Evolutionary conservation across 1,140 invertebrate species (phyloP), one percentile per base, ranked within the genome.

Genomic region (Drosophila trapezifrons): DNA sequence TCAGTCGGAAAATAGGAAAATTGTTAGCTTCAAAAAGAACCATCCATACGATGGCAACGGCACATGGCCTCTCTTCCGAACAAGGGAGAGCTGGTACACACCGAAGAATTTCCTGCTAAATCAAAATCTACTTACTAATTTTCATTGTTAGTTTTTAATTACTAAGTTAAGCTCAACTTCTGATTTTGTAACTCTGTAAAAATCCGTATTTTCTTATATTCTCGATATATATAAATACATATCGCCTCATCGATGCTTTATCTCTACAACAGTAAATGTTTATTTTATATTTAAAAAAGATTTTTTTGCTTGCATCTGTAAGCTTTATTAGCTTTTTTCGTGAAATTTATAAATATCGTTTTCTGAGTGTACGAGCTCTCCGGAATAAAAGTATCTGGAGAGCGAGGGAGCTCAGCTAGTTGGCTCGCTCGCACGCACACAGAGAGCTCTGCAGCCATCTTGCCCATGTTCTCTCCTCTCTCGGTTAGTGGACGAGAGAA

Each of bases 341-440:
- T 22, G n/a, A 2, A 4, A n/a, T 18, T 0, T 20, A 13, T 9
- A 5, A 15, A 13, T 9, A 12, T 10, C 12, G 9, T 63, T 29
- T 32, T 13, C n/a, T 35, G n/a, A 55, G 27, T 55, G 67, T 35
- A 54, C 51, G 7, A 35, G 58, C 74, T 64, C 37, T 40, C 29
- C 35, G 18, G 37, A 37, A 32, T 12, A 64, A 66, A 81, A 82
- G 75, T 78, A 74, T 82, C 74, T 74, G 62, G 73, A 52, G 75
- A 76, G 65, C 20, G 46, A 43, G 13, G 8, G 13, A 35, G 15
- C 18, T 60, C 5, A 40, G 20, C 25, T 45, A 49, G 29, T 25
- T 37, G 56, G 18, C 35, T 46, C 76, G 42, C 57, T 81, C 62
- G 35, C 54, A 56, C 79, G 7, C 52, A 59, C 18, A 40, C 60